Base-by-base conservation (phyloP, 2,888 invertebrate genomes). In the Anoplius nigerrimus region DNA sequence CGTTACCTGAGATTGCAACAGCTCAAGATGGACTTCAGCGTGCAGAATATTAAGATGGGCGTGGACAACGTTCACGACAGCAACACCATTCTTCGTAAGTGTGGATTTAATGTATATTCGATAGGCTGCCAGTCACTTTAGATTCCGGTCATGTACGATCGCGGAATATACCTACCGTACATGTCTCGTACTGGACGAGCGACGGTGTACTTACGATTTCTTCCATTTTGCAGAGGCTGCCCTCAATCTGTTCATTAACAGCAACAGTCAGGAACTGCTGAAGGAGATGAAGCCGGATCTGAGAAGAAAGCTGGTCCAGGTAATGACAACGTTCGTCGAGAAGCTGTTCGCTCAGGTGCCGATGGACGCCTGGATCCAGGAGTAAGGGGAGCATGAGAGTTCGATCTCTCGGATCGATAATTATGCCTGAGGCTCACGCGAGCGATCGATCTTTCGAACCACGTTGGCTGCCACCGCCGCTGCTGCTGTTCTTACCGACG, bases 261-360 rank as follows among this genome's bases (percentile, higher is more conserved):
- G 94, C 0, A 95, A 96, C 87, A 93, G 95, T 0, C 95, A 96
- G 83, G 96, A 96, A 75, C 89, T 96, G 15, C 89, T 96, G 54
- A 95, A 94, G 84, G 96, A 96, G 89, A 96, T 96, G 96, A 96
- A 96, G 84, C 96, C 96, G 0, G 93, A 95, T 81, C 90, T 96
- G 65, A 93, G 95, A 83, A 91, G 92, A 71, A 95, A 96, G 87
- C 90, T 96, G 27, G 92, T 95, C 6, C 91, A 92, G 75, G 93
- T 95, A 74, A 94, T 95, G 92, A 92, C 92, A 24, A 91, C 91
- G 60, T 96, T 96, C 86, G 91, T 95, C 59, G 93, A 94, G 80
- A 92, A 92, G 76, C 90, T 96, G 60, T 94, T 96, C 76, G 90
- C 92, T 11, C 92, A 93, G 86, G 93, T 95, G 72, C 95, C 96